Evolutionary conservation across 2,113 vertebrate species (phyloP).

Genomic region (Myocastor coypus): DNA sequence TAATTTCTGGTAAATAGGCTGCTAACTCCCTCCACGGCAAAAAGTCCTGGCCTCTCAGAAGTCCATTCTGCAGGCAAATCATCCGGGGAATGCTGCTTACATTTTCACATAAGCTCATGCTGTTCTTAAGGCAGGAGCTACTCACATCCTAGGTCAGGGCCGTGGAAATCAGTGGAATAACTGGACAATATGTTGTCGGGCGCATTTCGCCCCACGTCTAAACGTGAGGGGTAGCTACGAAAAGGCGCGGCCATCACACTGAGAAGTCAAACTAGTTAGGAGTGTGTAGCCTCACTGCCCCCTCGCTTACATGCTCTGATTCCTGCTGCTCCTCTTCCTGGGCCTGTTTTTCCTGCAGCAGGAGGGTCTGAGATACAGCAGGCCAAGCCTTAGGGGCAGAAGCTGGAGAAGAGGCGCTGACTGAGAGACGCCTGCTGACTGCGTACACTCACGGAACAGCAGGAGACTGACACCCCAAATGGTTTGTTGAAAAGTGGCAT

Average conservation of each 20-base stretch:
- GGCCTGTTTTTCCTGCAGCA: not conserved
- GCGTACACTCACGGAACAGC: not conserved
- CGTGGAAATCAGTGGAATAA: conserved; percentile 23
- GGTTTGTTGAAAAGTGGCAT: conserved; percentile 4
- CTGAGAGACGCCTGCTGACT: not conserved
- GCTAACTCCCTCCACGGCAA: conserved; percentile 5
- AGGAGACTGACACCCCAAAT: conserved; percentile 2
- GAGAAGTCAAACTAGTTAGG: not conserved
- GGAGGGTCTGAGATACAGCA: not conserved
- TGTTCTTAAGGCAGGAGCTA: not conserved
- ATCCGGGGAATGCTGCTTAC: not conserved
- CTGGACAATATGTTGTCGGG: not conserved
- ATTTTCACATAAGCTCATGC: conserved; percentile 35
- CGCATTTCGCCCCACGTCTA: conserved; percentile 25
- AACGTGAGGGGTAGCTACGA: not conserved
- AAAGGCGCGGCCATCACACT: not conserved
- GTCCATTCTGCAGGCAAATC: conserved; percentile 29
- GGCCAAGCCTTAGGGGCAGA: conserved; percentile 27
- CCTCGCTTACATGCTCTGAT: not conserved
- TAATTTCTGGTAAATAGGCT: conserved; percentile 49
- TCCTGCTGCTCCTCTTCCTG: not conserved
- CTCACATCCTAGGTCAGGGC: not conserved
- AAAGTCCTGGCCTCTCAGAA: conserved; percentile 38
- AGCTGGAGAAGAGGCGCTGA: not conserved
- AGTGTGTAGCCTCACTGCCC: not conserved